Evolutionary conservation across 2,113 vertebrate species (phyloP), one percentile per base, ranked within the genome.

Genomic region (Seriola aureovittata): DNA sequence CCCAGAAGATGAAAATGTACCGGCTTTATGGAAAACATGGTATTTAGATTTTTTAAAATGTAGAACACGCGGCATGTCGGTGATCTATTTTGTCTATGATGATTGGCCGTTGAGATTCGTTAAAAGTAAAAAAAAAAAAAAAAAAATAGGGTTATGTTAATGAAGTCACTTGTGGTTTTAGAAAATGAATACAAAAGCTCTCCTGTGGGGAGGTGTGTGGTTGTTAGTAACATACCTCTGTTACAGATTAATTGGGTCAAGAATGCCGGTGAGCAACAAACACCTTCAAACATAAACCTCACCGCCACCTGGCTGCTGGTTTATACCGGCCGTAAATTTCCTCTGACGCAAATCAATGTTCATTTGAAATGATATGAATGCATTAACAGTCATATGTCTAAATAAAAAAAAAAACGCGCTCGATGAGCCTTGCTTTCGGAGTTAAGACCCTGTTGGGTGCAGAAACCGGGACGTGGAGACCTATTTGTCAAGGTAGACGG

Each of bases 401-500:
- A 64, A 50, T 32, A 0, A 58, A 80, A 64, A 50, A 25, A 0
- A 58, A 80, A 81, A 59, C 32, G 16, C 42, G n/a, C 71, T 70
- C 9, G 23, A 83, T 76, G 71, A 76, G 79, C 76, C 55, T 44
- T 34, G 38, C 72, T 79, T 70, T 50, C 57, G 75, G 89, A 92
- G 71, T 88, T 86, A 86, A 70, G 75, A 86, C 65, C 72, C 71
- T 34, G 64, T 38, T 44, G 71, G 78, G 71, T 80, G 81, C 36
- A 59, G 65, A 62, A 76, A 82, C 54, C 46, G 1, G 77, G 80
- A 80, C 73, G 40, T 32, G 63, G 58, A 71, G 34, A 14, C 80
- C 75, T 25, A 88, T 92, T 86, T 81, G 75, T 89, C 76, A 85
- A 29, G 13, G 14, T 74, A 38, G 81, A 82, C 55, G 16, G 46